Percentiles rank a stretch among this genome's conserved stretches.
Conservation (phyloP, 2,888 invertebrate species). For the Galeruca laticollis region DNA sequence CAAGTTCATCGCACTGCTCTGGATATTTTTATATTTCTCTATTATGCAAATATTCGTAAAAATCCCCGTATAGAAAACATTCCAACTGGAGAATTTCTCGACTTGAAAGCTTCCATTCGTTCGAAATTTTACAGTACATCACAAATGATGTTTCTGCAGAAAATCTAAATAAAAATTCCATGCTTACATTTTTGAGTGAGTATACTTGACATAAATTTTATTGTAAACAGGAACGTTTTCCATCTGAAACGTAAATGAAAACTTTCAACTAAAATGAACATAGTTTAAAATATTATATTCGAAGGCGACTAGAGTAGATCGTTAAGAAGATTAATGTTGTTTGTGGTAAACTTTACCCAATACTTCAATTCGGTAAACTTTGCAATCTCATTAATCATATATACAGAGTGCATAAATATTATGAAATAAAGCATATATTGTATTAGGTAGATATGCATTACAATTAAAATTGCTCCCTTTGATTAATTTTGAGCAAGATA, state of each 20-base stretch:
- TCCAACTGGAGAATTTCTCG: background rate
- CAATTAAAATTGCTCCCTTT: no score
- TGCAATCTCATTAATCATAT: background rate
- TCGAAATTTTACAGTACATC: background rate
- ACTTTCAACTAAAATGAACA: background rate
- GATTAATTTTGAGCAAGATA: no score
- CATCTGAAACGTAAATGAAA: background rate
- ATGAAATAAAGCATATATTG: no score
- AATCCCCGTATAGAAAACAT: background rate
- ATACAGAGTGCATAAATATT: no score
- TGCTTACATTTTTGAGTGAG: background rate
- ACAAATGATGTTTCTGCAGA: background rate
- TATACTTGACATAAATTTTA: background rate
- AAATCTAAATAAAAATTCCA: background rate
- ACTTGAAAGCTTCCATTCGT: background rate
- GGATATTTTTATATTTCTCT: no score
- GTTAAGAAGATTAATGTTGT: background rate
- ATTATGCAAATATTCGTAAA: background rate
- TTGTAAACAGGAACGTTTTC: background rate
- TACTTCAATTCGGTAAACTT: background rate
- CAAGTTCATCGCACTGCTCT: no score
- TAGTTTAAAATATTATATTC: background rate
- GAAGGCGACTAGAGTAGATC: background rate
- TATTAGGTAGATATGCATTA: no score
- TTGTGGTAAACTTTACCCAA: background rate